A percentile compares a stretch with the other conserved stretches of the same genome.
These are phyloP conservation scores for Spea multiplicata DNA, from an alignment of 2,113 vertebrate species.

Conservation along the genomic window DNA sequence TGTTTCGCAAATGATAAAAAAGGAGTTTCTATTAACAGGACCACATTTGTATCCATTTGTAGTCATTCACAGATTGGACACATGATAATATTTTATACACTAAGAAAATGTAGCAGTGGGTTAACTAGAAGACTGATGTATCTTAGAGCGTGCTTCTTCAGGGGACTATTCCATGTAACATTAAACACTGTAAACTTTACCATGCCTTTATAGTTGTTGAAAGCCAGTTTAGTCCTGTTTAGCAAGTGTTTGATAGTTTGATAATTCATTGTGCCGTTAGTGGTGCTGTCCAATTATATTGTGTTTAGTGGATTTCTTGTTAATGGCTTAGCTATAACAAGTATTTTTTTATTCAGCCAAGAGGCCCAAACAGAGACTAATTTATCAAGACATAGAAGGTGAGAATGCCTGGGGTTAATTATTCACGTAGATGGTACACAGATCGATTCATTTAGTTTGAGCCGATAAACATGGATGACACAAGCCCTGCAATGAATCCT, in stretches of 20 bases:
- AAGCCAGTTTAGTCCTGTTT: not conserved
- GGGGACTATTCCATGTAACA: not conserved
- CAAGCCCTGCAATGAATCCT: not conserved
- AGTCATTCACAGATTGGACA: not conserved
- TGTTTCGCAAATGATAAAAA: not conserved
- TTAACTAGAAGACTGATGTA: not conserved
- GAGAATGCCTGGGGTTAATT: conserved; percentile 7
- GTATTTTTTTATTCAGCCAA: not conserved
- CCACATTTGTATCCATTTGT: not conserved
- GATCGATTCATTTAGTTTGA: conserved; percentile 6
- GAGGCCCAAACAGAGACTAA: not conserved
- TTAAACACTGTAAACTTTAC: not conserved
- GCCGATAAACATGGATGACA: conserved; percentile 6
- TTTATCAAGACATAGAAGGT: conserved; percentile 17
- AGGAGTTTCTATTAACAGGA: not conserved
- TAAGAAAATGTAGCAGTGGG: not conserved
- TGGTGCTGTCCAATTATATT: not conserved
- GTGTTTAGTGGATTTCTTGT: conserved; percentile 9
- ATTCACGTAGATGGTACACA: not conserved
- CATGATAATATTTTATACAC: not conserved
- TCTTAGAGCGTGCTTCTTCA: too few species aligned
- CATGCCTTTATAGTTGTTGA: not conserved
- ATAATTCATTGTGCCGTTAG: not conserved
- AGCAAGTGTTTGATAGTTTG: not conserved
- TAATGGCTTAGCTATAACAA: not conserved